Conservation (phyloP, 2,797 vertebrate genomes). For the Melanotaenia boesemani region DNA sequence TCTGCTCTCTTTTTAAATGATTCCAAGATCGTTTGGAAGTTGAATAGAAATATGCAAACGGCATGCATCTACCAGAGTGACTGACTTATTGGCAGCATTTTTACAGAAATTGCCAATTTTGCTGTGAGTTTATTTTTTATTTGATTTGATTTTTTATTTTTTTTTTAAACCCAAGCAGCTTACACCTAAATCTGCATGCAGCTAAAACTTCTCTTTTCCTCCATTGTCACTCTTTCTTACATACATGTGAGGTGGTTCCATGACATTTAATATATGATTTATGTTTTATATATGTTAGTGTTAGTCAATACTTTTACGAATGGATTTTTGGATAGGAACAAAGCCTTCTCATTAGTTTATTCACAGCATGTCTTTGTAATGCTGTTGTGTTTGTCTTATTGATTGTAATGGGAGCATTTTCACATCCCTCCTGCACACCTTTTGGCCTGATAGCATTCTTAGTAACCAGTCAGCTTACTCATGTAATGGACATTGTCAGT, state of each 20-base stretch:
- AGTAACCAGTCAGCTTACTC: not conserved
- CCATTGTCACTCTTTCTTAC: not conserved
- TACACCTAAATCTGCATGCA: constrained; percentile 13
- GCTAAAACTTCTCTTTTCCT: constrained; percentile 8
- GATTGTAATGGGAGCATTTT: not conserved
- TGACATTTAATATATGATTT: constrained; percentile 31
- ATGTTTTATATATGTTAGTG: not conserved
- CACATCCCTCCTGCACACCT: not conserved
- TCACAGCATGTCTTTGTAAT: not conserved
- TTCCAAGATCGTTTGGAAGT: constrained; percentile 76
- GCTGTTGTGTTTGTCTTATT: constrained; percentile 5
- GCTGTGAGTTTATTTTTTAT: constrained; percentile 55
- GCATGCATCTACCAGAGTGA: constrained; percentile 60
- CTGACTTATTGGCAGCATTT: constrained; percentile 56
- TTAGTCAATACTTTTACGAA: not conserved
- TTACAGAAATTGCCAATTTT: constrained; percentile 47
- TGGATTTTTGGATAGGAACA: constrained; percentile 14
- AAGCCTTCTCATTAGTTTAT: not conserved
- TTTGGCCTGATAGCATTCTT: not conserved
- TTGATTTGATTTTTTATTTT: constrained; percentile 20
- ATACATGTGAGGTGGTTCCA: constrained; percentile 6
- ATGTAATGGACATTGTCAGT: not conserved
- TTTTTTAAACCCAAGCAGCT: constrained; percentile 27
- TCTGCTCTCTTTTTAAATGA: constrained; percentile 63
- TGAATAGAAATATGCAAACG: constrained; percentile 72